Evolutionary conservation across 2,888 invertebrate species (phyloP), one percentile per base, ranked within the genome.

Genomic region (Mimas tiliae): DNA sequence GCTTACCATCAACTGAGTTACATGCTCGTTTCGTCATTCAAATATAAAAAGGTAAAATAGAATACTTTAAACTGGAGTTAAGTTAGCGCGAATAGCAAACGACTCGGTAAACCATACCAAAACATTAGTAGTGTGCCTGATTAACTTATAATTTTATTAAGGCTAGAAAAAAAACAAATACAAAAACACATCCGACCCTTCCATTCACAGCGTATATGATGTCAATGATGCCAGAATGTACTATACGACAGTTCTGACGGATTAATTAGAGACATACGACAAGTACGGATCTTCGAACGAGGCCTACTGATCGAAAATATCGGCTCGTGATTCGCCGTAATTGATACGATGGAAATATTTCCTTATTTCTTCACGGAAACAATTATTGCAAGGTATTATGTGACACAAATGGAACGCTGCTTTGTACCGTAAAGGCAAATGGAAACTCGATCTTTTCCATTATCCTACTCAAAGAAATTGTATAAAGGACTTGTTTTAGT

Each of bases 361-460:
- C 67, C 67, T 67, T 62, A 51, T 68, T 66, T 62, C 53, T 53
- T 62, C 38, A 52, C 62, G 63, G 66, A 67, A 66, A 67, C 67
- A 68, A 68, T 65, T 71, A 69, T 69, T 34, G 27, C 47, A 53
- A 65, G 67, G 45, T 64, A 65, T 64, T 63, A 66, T 38, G 51
- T 68, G 69, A 68, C 65, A 68, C 65, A 72, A 75, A 74, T 74
- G 68, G 69, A 63, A 63, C 67, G 67, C 68, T 63, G 67, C 65
- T 74, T 74, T 76, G 72, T 70, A 68, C 65, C 50, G 67, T 62
- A 55, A 66, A 50, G 62, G 68, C 66, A 67, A 68, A 70, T 70
- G 68, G 67, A 67, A 65, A 65, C 47, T 65, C 21, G 47, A 65
- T 48, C 55, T 48, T 34, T 42, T 65, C 58, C 58, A 65, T 65